Evolutionary conservation across 2,113 vertebrate genomes (phyloP), one percentile per base, ranked within the genome.

Genomic region (Gnathonemus echidnorhynchus): DNA sequence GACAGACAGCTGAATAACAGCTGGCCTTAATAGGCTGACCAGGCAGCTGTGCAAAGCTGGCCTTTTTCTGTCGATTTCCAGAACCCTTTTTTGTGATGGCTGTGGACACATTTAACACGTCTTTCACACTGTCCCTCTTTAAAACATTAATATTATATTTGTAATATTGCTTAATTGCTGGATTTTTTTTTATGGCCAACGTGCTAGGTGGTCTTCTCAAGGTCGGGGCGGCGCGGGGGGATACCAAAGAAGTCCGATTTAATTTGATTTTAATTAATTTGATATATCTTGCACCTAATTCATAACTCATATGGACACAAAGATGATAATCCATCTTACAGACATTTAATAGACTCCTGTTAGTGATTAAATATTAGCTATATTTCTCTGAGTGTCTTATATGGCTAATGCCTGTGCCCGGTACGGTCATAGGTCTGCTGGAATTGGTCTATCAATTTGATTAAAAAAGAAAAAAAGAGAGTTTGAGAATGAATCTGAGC

Each of bases 271-370:
- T 70, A 70, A 70, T 70, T 88, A 52, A 90, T 48, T 42, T 88
- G 86, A 88, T 88, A 48, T 80, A 87, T 90, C 45, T 87, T 77
- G 46, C 50, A 66, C 58, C 46, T 87, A 77, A 48, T 48, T 46
- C 19, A 62, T 50, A 74, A 42, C 48, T 89, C 58, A 39, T 46
- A 88, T 77, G 70, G 86, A 77, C 4, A 74, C 62, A 42, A 48
- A 27, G 56, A 1, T 49, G n/a, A 87, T 87, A 50, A 90, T 90
- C 74, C 85, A 80, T 90, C 62, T 74, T 77, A 88, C 62, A 74
- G 89, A 88, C 89, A 52, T 53, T 74, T 90, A 87, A 88, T 90
- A 90, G 86, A 88, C 35, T 88, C 86, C 86, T 90, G 62, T 49
- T 66, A 42, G 35, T 35, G 35, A 35, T 70, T 86, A 45, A 46